Evolutionary conservation across 2,113 vertebrate genomes (phyloP).

Genomic region (Burhinus oedicnemus): DNA sequence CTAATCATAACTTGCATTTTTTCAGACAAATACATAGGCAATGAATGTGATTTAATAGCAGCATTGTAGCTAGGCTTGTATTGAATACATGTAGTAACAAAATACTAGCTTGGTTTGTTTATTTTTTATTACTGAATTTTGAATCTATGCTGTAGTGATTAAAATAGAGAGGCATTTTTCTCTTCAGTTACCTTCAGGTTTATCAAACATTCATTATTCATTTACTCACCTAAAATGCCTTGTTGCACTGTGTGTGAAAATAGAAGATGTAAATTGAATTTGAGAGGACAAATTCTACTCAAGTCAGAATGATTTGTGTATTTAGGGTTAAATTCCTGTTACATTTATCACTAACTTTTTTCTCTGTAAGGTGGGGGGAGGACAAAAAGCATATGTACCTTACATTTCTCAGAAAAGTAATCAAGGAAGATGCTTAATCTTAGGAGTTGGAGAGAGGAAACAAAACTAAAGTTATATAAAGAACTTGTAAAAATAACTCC

Average conservation of each 20-base stretch:
- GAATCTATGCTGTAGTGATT: neutral
- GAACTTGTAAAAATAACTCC: neutral
- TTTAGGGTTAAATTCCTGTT: neutral
- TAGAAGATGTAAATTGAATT: neutral
- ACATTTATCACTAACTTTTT: neutral
- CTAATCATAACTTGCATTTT: neutral
- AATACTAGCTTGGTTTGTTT: neutral
- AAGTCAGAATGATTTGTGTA: neutral
- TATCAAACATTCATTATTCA: neutral
- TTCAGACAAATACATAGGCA: neutral
- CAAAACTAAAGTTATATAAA: neutral
- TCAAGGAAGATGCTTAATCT: neutral
- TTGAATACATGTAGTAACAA: neutral
- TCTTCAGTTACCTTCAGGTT: neutral
- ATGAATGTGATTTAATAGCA: neutral
- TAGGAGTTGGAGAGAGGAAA: neutral
- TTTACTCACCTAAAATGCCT: neutral
- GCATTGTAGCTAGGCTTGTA: neutral
- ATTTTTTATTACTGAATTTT: neutral
- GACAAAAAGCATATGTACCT: neutral
- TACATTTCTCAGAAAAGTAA: neutral
- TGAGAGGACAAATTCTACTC: neutral
- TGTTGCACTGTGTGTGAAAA: neutral
- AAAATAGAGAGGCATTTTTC: neutral
- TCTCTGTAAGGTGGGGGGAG: fast-evolving